Base-by-base conservation (phyloP, 2,113 vertebrate species). In the Hyperopisus bebe region DNA sequence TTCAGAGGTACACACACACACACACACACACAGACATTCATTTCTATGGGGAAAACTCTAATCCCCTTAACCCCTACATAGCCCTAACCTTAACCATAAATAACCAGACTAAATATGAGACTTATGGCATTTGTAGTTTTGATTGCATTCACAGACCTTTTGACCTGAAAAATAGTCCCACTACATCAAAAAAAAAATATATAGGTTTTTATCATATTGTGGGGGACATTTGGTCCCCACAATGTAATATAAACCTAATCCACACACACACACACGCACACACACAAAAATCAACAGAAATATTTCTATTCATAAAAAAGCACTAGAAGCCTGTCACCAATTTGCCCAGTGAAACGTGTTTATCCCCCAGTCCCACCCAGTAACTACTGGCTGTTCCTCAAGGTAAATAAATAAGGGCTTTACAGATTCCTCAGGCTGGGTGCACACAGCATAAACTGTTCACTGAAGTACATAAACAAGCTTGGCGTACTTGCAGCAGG, bases 381-480 rank as follows among this genome's bases (percentile, higher is more conserved):
- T 15, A 80, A 39, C 74, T 19, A 42, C 31, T 50, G 46, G 66
- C 88, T 88, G 21, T 74, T 82, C 74, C 19, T 24, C 2, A 90
- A 92, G 92, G 94, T 95, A 95, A 95, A 95, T 95, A 96, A 95
- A 95, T 95, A 96, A 86, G 89, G 89, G 90, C 88, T 93, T 96
- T 93, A 94, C 95, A 95, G 95, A 89, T 93, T 90, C 93, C 91
- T 85, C 91, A 93, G 94, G 94, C 93, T 94, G 94, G 91, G 91
- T 94, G 94, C 93, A 93, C 93, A 91, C 92, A 90, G 93, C 91
- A 93, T 95, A 95, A 96, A 95, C 95, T 95, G 95, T 96, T 94
- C 93, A 91, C 94, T 92, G 93, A 90, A 95, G 93, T 92, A 96
- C 93, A 95, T 94, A 96, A 96, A 95, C 95, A 95, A 91, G 89